These are phyloP conservation scores for Phocoena sinus DNA, from an alignment of 2,113 vertebrate species.

Conservation along the genomic window DNA sequence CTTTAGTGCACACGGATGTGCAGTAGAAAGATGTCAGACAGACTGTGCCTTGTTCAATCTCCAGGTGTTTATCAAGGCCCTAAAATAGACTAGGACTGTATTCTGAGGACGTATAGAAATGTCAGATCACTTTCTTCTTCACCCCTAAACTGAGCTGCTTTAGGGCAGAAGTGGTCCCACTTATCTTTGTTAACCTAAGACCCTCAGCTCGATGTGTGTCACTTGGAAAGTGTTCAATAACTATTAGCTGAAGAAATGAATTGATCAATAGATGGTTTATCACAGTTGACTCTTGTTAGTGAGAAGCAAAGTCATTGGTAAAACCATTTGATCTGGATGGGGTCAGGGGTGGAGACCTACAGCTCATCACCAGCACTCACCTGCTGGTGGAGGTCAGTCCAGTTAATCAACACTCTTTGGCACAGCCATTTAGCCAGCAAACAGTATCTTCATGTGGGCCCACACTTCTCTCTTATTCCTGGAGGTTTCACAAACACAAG, in stretches of 20 bases:
- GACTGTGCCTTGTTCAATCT: not conserved
- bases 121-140: not conserved
- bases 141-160: not conserved
- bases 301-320: not conserved
- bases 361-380: not conserved
- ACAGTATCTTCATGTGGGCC: not conserved
- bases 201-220: not conserved
- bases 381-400: not conserved
- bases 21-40: not conserved
- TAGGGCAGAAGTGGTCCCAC: not conserved
- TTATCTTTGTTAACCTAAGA: not conserved
- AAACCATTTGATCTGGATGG: not conserved
- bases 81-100: not conserved
- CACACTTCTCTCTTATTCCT: not conserved
- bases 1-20: not conserved
- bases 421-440: not conserved
- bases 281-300: not conserved
- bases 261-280: not conserved
- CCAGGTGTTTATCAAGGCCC: not conserved
- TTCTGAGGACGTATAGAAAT: not conserved
- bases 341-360: not conserved
- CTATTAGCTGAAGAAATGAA: constrained; percentile 33
- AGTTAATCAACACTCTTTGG: not conserved
- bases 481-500: not conserved
- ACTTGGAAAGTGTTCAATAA: not conserved